phyloP scores from a whole-genome alignment of 2,797 vertebrate genomes.

The Cryptoprocta ferox region DNA sequence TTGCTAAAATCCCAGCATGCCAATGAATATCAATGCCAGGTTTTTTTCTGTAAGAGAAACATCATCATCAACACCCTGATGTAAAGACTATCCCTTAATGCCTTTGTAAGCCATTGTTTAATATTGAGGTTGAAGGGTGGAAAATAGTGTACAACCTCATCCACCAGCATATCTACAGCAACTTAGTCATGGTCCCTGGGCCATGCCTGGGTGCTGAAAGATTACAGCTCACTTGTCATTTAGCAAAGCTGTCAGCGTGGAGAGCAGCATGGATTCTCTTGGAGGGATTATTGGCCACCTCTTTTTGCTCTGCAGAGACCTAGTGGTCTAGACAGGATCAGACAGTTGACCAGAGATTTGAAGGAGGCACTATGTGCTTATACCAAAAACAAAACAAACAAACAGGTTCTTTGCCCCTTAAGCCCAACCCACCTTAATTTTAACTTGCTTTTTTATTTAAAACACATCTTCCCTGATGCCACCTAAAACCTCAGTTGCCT shows the following conservation, averaged over 20 bases:
- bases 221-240: neutral
- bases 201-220: neutral
- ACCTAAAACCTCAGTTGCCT: neutral
- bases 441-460: conserved; percentile 50
- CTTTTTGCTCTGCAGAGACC: neutral
- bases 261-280: neutral
- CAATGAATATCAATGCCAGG: neutral
- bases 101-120: conserved; percentile 33
- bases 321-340: neutral
- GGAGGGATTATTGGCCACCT: neutral
- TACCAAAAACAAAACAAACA: neutral
- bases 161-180: neutral
- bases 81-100: neutral
- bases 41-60: conserved; percentile 37
- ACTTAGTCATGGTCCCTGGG: neutral
- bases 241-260: neutral
- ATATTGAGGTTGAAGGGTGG: neutral
- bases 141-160: neutral
- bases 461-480: neutral
- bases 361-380: neutral
- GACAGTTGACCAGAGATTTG: neutral
- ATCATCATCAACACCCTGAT: neutral
- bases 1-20: conserved; percentile 10
- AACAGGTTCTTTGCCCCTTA: neutral
- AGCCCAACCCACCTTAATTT: neutral